Percentiles rank a stretch among this genome's conserved stretches.
Evolutionary conservation across 2,113 vertebrate species (phyloP).

Genomic region (Anas platyrhynchos): DNA sequence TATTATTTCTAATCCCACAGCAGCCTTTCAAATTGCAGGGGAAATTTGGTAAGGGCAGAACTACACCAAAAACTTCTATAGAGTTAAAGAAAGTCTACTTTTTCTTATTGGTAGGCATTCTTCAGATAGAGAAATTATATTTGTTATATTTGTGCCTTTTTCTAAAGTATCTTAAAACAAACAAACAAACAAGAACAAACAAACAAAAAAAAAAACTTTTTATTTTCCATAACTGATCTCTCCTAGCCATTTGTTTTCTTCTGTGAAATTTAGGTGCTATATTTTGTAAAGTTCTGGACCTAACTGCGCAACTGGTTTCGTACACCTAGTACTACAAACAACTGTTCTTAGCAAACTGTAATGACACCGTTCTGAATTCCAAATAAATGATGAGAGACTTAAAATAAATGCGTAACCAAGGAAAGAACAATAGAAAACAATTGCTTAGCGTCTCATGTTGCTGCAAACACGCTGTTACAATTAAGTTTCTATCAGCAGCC

Average conservation of each 20-base stretch:
- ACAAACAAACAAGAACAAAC: not conserved
- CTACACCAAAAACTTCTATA: not conserved
- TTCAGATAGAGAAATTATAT: not conserved
- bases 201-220: not conserved
- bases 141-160: not conserved
- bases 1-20: not conserved
- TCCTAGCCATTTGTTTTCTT: not conserved
- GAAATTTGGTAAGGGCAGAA: not conserved
- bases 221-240: not conserved
- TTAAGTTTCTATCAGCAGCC: not conserved
- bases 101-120: not conserved
- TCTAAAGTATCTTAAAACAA: not conserved
- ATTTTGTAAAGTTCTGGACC: not conserved
- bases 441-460: not conserved
- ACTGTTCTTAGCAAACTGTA: not conserved
- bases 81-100: not conserved
- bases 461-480: not conserved
- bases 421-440: constrained; percentile 22
- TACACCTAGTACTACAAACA: not conserved
- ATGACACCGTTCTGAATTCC: not conserved
- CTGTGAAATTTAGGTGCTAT: fast-evolving
- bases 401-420: not conserved
- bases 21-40: not conserved
- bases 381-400: not conserved
- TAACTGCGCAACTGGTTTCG: not conserved